Base-by-base conservation (phyloP, 2,113 vertebrate genomes). In the Elachura formosa region DNA sequence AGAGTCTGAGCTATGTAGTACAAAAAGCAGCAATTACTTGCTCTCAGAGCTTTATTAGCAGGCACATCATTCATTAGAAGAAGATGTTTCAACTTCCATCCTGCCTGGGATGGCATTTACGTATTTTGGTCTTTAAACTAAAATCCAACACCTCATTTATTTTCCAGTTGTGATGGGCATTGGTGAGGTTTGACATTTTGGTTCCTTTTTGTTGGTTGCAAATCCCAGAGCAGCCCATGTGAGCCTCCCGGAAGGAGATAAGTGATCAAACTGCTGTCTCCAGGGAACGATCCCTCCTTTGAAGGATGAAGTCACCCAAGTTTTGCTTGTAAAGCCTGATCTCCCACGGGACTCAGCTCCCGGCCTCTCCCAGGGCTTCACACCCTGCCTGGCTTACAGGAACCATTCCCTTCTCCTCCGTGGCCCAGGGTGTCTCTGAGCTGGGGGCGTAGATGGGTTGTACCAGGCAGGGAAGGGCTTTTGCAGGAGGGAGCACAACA, bases 291-390 rank as follows among this genome's bases (percentile, higher is more conserved):
- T 79, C 64, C 43, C 76, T 83, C 49, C 64, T 82, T 54, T 84
- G 87, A 94, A 95, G 83, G 79, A n/a, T 92, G 84, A 93, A 69
- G 79, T 96, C 93, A 95, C 77, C 74, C 91, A 56, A 55, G 75
- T 93, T 88, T 14, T 89, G 76, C 79, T 73, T 3, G 31, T 67
- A 74, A 52, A 94, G 69, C 91, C 72, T 89, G 82, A 84, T 88
- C 78, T 94, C 68, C 92, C 78, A 75, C 28, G 1, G 64, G 84
- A 22, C 91, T 64, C 63, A 28, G 81, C 63, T 89, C 81, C 61
- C 89, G 73, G 83, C 69, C 56, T 84, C 64, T 94, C 86, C 84
- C 61, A 69, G 55, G 58, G 74, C 72, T 63, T 85, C 94, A 13
- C 78, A 7, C 23, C 78, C 82, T 64, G 71, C 66, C 62, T 52